Conservation (phyloP, 2,888 invertebrate genomes). For the Gastracanthus pulcherrimus region DNA sequence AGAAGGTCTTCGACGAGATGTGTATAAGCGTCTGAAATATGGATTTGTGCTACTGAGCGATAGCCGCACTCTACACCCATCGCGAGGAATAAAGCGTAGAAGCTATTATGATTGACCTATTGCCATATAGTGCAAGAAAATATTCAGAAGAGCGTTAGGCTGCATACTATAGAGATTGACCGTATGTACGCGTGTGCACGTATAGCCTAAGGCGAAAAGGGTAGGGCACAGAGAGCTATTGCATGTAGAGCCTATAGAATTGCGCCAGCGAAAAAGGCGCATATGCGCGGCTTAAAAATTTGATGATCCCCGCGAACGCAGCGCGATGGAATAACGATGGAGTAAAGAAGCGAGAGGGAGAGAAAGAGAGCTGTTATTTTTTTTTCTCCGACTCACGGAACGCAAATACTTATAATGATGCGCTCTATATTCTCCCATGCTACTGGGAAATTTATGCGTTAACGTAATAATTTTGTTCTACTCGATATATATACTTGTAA, state of each 20-base stretch:
- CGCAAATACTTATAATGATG: constrained; percentile 10
- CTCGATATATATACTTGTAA: neutral
- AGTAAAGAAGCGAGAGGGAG: neutral
- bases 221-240: neutral
- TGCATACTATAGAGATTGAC: constrained; percentile 7
- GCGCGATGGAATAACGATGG: neutral
- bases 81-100: constrained; percentile 35
- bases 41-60: constrained; percentile 28
- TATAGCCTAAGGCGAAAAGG: neutral
- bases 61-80: neutral
- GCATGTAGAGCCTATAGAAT: constrained; percentile 27
- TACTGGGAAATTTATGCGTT: neutral
- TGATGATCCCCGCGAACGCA: constrained; percentile 2
- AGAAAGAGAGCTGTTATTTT: neutral
- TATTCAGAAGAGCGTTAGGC: constrained; percentile 58
- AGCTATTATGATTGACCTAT: constrained; percentile 50
- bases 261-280: neutral
- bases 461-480: neutral
- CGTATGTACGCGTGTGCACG: neutral
- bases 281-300: constrained; percentile 44
- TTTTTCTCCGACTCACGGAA: neutral
- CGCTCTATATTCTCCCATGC: neutral
- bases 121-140: constrained; percentile 52
- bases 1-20: too few relatives aligned
- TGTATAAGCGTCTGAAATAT: neutral